Evolutionary conservation across 2,888 invertebrate species (phyloP), one percentile per base, ranked within the genome.

Genomic region (Catocala nupta): DNA sequence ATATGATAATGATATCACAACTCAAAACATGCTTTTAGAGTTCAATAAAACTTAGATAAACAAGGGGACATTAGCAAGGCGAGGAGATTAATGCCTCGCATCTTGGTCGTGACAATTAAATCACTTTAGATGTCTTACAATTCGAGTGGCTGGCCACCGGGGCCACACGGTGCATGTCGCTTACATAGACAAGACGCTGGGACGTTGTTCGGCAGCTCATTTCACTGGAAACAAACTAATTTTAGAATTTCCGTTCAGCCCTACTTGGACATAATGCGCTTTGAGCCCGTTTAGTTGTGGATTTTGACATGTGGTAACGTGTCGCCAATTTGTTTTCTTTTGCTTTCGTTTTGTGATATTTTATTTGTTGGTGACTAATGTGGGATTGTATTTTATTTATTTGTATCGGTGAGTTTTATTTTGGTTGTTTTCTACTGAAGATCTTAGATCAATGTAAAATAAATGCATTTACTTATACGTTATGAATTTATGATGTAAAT

Each of bases 191-290:
- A 87, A 89, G 88, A 83, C 88, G 85, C 82, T 76, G 81, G 87
- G 88, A 83, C 88, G 84, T 81, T 75, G 82, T 86, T 85, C 82
- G 84, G 80, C 78, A 78, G 81, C 83, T 82, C 87, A 89, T 90
- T 92, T 94, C 91, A 84, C 85, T 91, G 89, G 91, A 93, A 93
- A 88, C 84, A 79, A 87, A 89, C 90, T 93, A 93, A 90, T 88
- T 90, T 92, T 94, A 94, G 93, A 93, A 92, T 92, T 86, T 91
- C 91, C 90, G 91, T 90, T 88, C 89, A 87, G 84, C 90, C 91
- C 87, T 89, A 90, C 86, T 89, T 90, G 88, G 91, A 85, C 75
- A 82, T 89, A 90, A 91, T 91, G 89, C 86, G 87, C 87, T 89
- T 88, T 25, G 25, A 87, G 87, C 89, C 84, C 85, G 80, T 87